These are phyloP conservation scores for Mionectes macconnelli DNA, from an alignment of 2,113 vertebrate species.

Conservation along the genomic window DNA sequence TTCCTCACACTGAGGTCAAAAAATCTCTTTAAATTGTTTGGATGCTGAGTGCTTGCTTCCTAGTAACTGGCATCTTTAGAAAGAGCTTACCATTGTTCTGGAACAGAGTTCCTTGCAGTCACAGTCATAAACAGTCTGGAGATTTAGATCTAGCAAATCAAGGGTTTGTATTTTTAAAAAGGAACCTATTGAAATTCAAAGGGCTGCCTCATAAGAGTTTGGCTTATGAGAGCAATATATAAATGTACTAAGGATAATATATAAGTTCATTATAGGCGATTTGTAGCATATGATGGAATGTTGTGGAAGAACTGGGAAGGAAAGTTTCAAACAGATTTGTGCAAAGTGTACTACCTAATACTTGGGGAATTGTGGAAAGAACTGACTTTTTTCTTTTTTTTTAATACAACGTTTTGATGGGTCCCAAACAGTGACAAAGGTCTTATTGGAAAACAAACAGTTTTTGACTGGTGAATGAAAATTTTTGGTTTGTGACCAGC, in stretches of 20 bases:
- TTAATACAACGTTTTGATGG: not conserved
- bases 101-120: not conserved
- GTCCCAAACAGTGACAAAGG: not conserved
- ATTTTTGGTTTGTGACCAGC: not conserved
- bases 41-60: not conserved
- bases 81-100: not conserved
- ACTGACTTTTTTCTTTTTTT: not conserved
- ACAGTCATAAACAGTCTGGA: not conserved
- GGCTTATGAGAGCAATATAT: not conserved
- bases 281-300: not conserved
- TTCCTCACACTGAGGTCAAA: not conserved
- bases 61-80: not conserved
- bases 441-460: not conserved
- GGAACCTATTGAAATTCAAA: not conserved
- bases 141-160: not conserved
- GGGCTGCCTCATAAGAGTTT: not conserved
- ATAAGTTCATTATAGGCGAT: not conserved
- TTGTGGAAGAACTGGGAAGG: not conserved
- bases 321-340: not conserved
- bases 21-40: not conserved
- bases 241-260: not conserved
- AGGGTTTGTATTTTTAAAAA: not conserved
- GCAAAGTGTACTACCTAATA: not conserved
- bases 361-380: not conserved
- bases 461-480: not conserved